Conservation (phyloP, 30 jellyfish, hydroid and myxozoan species). For the Turritopsis dohrnii region DNA sequence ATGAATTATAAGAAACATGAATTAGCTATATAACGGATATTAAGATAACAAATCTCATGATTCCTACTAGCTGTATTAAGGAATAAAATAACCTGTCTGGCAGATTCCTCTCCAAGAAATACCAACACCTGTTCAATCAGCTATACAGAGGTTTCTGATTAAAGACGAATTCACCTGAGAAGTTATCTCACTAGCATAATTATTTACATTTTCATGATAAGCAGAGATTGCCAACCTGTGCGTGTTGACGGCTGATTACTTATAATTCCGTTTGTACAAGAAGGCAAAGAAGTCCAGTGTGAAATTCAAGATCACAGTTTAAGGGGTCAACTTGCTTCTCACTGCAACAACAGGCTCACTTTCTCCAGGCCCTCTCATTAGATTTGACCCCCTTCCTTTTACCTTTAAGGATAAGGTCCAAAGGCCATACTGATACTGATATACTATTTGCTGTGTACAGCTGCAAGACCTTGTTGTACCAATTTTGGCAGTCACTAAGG, state of each 20-base stretch:
- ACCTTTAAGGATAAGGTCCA: constrained; percentile 29
- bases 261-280: constrained; percentile 7
- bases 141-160: constrained; percentile 31
- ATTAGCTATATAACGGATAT: background rate
- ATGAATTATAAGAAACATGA: background rate
- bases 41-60: constrained; percentile 5
- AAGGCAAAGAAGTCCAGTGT: constrained; percentile 23
- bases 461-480: no score
- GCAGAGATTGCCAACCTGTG: constrained; percentile 35
- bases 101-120: no score
- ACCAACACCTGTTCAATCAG: background rate
- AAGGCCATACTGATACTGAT: constrained; percentile 30
- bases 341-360: constrained; percentile 30
- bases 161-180: constrained; percentile 18
- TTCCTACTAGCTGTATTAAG: constrained; percentile 27
- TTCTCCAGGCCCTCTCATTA: constrained; percentile 44
- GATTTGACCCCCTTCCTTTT: constrained; percentile 20
- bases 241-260: constrained; percentile 7
- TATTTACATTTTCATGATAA: constrained; percentile 5
- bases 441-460: no score
- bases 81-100: no score
- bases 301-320: no score
- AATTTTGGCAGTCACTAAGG: no score
- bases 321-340: constrained; percentile 36
- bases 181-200: constrained; percentile 27